These are phyloP conservation scores for Ectropis crepuscularia DNA, from an alignment of 2,888 invertebrate genomes.

Conservation along the genomic window DNA sequence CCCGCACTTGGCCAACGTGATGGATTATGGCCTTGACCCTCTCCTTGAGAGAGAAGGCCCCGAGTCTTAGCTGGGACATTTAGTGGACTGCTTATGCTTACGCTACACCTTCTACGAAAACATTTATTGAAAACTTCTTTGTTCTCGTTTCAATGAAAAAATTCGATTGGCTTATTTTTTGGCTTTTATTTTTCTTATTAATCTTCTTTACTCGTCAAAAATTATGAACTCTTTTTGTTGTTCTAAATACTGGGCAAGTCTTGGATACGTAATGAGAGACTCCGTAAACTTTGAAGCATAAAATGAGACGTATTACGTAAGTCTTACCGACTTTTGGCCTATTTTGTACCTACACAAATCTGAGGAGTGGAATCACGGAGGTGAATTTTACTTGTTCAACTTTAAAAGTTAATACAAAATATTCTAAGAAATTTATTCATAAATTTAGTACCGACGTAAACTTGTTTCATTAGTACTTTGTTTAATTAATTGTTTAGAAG, in stretches of 20 bases:
- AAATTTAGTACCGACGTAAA: too few species aligned
- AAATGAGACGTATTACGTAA: constrained; percentile 40
- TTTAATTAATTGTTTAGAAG: too few species aligned
- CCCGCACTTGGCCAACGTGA: too few species aligned
- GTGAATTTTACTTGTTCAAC: constrained; percentile 4
- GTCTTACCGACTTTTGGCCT: constrained; percentile 10
- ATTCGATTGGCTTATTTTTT: too few species aligned
- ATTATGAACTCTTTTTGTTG: constrained; percentile 4
- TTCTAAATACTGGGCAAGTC: constrained; percentile 19
- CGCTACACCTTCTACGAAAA: too few species aligned
- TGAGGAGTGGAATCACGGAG: background rate
- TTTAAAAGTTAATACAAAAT: background rate
- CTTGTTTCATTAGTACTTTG: too few species aligned
- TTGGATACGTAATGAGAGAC: constrained; percentile 41
- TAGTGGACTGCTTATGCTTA: too few species aligned
- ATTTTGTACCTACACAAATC: constrained; percentile 2
- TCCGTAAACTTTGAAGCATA: constrained; percentile 40
- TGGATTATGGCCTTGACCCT: too few species aligned
- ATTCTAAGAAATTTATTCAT: constrained; percentile 1
- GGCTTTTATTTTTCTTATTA: background rate
- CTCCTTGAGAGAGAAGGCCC: too few species aligned
- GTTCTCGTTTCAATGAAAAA: too few species aligned
- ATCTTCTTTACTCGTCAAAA: background rate
- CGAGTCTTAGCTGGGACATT: too few species aligned
- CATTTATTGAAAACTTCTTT: too few species aligned